Base-by-base conservation (phyloP, 2,888 invertebrate genomes). In the Nemotelus nigrinus region DNA sequence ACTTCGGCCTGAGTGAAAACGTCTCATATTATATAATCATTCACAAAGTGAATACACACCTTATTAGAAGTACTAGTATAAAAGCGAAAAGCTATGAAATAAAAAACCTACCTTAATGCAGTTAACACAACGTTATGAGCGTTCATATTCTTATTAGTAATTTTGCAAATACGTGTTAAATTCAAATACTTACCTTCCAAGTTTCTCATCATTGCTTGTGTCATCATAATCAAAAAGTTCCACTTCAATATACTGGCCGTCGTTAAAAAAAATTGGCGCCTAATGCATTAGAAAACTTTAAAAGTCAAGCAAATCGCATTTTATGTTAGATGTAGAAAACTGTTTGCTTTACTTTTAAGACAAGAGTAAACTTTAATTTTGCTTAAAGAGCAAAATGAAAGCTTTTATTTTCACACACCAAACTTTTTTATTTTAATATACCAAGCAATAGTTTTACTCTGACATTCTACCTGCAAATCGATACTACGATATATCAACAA, bases 181-280 rank as follows among this genome's bases (percentile, higher is more conserved):
- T 10, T 2, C 47, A 7, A 45, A 25, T 25, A 47, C 65, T 77
- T 68, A 94, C 95, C 96, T 95, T 91, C 98, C 98, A 84, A 98
- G 92, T 83, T 91, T 91, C 88, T 98, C 98, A 89, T 98, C 97
- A 86, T 93, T 91, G 85, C 92, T 94, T 83, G 95, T 92, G 85
- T 93, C 93, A 89, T 98, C 97, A 90, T 94, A 93, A 91, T 98
- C 97, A 91, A 90, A 94, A 83, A 97, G 90, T 85, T 88, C 88
- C 84, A 95, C 89, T 85, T 88, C 87, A 84, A 93, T 82, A 81
- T 79, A 82, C 83, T 87, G 87, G 83, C 87, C 87, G 83, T 83
- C 81, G 84, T 86, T 86, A 83, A 84, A 83, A 83, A 85, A 85
- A 82, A 87, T 83, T 83, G 84, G 82, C 77, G 86, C 85, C 87